phyloP scores from a whole-genome alignment of 1,140 invertebrate species.

The Atta colombica region DNA sequence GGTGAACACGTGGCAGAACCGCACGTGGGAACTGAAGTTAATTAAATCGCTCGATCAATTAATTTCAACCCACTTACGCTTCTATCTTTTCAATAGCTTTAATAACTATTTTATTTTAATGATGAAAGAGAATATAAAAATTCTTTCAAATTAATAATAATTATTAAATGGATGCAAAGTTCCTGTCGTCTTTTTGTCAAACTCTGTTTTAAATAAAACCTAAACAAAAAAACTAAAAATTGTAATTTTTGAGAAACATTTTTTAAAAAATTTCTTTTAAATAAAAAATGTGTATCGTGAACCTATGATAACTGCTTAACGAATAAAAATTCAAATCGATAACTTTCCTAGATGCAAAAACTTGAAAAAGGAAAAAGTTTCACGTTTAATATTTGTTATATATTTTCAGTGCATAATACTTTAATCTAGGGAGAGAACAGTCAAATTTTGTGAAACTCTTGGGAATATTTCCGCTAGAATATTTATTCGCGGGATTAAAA shows the following conservation, averaged over 20 bases:
- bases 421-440: not conserved
- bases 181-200: not conserved
- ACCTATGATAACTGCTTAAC: not conserved
- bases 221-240: not conserved
- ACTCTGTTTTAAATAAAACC: not conserved
- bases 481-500: not conserved
- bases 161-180: not conserved
- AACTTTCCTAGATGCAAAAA: not conserved
- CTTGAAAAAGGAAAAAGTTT: not conserved
- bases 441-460: not conserved
- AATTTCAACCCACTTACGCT: not conserved
- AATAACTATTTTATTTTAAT: conserved; percentile 19
- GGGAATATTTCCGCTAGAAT: not conserved
- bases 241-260: not conserved
- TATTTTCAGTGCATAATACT: not conserved
- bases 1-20: conserved; percentile 21
- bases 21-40: conserved; percentile 2
- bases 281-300: not conserved
- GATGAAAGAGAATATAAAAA: not conserved
- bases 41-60: not conserved
- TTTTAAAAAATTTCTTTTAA: not conserved
- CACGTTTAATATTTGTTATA: not conserved
- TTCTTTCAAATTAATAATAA: not conserved
- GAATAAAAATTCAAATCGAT: not conserved
- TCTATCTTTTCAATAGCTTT: not conserved